Evolutionary conservation across 1,140 invertebrate genomes (phyloP).

Genomic region (Drosophila biarmipes): DNA sequence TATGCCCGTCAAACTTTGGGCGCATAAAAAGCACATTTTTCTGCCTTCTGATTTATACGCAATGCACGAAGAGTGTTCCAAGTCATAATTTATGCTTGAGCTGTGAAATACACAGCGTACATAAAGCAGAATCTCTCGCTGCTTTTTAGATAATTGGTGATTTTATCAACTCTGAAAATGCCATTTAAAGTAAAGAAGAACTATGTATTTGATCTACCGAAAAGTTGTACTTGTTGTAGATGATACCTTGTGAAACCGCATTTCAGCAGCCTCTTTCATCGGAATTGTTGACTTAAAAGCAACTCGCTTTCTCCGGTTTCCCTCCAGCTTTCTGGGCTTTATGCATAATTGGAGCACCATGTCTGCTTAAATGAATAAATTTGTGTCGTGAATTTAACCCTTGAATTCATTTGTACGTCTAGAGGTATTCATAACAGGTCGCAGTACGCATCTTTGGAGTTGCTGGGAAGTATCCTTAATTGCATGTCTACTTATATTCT

Average conservation of each 20-base stretch:
- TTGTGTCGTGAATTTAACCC: slow-evolving; percentile 47
- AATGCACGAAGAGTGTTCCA: slow-evolving; percentile 45
- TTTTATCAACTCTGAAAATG: slow-evolving; percentile 26
- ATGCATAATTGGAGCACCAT: slow-evolving; percentile 70
- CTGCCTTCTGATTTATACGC: slow-evolving; percentile 62
- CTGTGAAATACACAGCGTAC: no score
- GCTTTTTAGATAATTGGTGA: slow-evolving; percentile 68
- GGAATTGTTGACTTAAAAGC: slow-evolving; percentile 5
- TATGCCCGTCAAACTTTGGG: slow-evolving; percentile 57
- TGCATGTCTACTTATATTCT: slow-evolving; percentile 5
- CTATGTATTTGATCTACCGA: neutral
- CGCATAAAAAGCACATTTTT: slow-evolving; percentile 59
- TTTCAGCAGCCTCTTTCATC: slow-evolving; percentile 1
- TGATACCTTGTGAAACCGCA: no score
- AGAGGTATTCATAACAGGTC: slow-evolving; percentile 15
- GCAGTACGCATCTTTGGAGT: slow-evolving; percentile 14
- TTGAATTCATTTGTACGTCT: slow-evolving; percentile 32
- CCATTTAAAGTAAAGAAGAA: slow-evolving; percentile 6
- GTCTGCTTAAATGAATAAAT: slow-evolving; percentile 74
- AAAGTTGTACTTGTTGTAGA: neutral
- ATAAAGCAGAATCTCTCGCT: slow-evolving; percentile 9
- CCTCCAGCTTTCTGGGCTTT: slow-evolving; percentile 3
- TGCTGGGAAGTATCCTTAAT: slow-evolving; percentile 13
- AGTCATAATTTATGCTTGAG: slow-evolving; percentile 67
- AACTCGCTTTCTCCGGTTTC: slow-evolving; percentile 6